Evolutionary conservation across 1,140 invertebrate species (phyloP).

Genomic region (Linepithema humile): DNA sequence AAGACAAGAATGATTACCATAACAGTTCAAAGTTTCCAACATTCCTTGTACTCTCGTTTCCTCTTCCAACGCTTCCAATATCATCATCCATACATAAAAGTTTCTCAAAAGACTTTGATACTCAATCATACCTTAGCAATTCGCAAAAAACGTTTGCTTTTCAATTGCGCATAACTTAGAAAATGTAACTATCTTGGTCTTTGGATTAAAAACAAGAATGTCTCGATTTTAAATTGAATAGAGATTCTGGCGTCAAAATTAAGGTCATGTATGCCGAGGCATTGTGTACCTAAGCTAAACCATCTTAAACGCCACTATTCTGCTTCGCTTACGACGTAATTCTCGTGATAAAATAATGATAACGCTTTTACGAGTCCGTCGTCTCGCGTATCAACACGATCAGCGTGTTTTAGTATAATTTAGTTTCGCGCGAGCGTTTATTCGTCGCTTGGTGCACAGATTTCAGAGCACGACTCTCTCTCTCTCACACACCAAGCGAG

Average conservation of each 20-base stretch:
- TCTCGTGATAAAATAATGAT: background rate
- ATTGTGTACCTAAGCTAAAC: background rate
- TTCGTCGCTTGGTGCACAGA: background rate
- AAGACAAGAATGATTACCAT: slow-evolving; percentile 16
- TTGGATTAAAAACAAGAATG: background rate
- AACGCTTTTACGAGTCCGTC: background rate
- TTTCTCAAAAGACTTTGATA: background rate
- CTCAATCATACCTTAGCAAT: background rate
- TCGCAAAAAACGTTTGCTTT: background rate
- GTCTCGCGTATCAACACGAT: background rate
- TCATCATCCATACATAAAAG: background rate
- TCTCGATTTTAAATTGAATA: background rate
- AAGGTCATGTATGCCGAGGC: background rate
- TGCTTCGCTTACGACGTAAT: background rate
- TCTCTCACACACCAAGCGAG: background rate
- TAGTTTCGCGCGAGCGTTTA: slow-evolving; percentile 20
- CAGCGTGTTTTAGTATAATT: slow-evolving; percentile 15
- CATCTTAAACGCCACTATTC: background rate
- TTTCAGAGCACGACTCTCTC: slow-evolving; percentile 23
- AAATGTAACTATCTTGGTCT: background rate
- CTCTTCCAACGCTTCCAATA: background rate
- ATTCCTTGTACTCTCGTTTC: background rate
- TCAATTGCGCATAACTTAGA: background rate
- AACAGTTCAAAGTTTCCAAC: slow-evolving; percentile 15
- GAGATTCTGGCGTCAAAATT: background rate